Evolutionary conservation across 2,113 vertebrate species (phyloP).

Genomic region (Notiomystis cincta): DNA sequence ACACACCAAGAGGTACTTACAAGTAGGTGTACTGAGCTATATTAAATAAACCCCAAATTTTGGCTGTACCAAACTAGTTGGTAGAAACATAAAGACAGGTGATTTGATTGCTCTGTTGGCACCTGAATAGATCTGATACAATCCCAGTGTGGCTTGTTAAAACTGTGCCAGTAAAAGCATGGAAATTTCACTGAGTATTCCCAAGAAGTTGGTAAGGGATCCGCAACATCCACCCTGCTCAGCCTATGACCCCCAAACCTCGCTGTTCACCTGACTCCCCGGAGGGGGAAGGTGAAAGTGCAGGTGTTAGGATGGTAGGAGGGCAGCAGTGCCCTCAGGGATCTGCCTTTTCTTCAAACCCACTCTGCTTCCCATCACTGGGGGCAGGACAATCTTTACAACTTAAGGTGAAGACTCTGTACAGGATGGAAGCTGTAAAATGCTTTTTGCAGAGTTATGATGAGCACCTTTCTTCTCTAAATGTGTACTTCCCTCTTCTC

Average conservation of each 20-base stretch:
- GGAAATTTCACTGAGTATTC: not conserved
- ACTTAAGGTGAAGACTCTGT: not conserved
- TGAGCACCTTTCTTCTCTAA: not conserved
- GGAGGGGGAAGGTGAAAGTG: not conserved
- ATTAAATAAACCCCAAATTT: not conserved
- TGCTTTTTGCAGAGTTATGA: not conserved
- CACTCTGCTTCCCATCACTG: not conserved
- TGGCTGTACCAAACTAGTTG: not conserved
- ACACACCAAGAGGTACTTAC: not conserved
- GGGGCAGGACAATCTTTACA: not conserved
- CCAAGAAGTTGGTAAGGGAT: not conserved
- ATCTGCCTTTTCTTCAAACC: not conserved
- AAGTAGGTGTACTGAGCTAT: not conserved
- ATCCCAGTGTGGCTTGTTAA: not conserved
- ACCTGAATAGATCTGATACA: not conserved
- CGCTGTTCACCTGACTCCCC: not conserved
- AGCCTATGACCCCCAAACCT: not conserved
- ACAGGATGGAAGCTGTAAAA: not conserved
- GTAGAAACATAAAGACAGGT: not conserved
- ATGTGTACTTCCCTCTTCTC: not conserved
- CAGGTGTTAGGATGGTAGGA: not conserved
- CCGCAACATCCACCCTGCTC: not conserved
- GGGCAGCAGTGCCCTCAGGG: not conserved
- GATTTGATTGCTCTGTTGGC: not conserved
- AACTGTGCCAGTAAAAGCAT: not conserved